A percentile compares a stretch with the other conserved stretches of the same genome.
Conservation (phyloP, 2,797 vertebrate species). For the Eurystomus glaucurus region DNA sequence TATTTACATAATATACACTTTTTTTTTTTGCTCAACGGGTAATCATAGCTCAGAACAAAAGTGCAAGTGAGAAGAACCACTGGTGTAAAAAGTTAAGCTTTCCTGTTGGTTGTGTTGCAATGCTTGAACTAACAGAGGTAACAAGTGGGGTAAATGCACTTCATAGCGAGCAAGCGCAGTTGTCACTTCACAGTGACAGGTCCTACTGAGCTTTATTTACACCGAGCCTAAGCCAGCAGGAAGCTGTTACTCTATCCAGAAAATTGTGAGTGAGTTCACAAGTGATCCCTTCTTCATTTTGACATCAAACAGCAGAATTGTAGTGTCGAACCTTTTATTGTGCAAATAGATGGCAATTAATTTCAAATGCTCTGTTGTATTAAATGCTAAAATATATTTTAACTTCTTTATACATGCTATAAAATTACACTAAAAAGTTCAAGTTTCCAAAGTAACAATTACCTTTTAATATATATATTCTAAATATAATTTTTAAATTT, state of each 20-base stretch:
- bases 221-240: background rate
- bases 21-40: slow-evolving; percentile 36
- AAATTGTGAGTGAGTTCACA: background rate
- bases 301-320: background rate
- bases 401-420: slow-evolving; percentile 74
- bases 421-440: slow-evolving; percentile 79
- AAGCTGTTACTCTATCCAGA: background rate
- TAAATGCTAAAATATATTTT: slow-evolving; percentile 80
- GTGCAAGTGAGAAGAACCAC: slow-evolving; percentile 39
- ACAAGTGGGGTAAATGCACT: background rate
- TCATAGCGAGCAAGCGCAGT: background rate
- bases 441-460: slow-evolving; percentile 70
- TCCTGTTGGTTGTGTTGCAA: background rate
- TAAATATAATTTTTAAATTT: background rate
- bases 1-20: slow-evolving; percentile 67
- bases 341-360: slow-evolving; percentile 53
- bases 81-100: background rate
- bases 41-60: slow-evolving; percentile 48
- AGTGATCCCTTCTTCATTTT: background rate
- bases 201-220: background rate
- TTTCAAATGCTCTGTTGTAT: slow-evolving; percentile 52
- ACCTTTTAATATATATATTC: background rate
- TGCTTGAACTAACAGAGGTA: background rate
- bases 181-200: background rate
- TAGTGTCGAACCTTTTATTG: slow-evolving; percentile 27